A percentile compares a stretch with the other conserved stretches of the same genome.
Evolutionary conservation across 1,140 invertebrate species (phyloP).

Genomic region (Zaprionus camerounensis): DNA sequence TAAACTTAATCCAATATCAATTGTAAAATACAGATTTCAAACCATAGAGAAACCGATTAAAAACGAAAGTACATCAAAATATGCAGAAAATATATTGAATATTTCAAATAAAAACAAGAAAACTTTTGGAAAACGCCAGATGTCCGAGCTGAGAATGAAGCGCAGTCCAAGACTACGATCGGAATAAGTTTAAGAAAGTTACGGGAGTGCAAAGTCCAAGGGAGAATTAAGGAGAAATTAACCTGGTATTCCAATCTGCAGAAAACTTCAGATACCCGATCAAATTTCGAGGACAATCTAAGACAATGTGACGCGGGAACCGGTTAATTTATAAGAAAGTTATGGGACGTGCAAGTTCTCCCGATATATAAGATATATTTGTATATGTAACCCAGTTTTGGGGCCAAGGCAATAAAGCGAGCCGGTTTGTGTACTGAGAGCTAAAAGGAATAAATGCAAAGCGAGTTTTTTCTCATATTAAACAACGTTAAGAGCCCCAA

Average conservation of each 20-base stretch:
- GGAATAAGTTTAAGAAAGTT: too few species aligned
- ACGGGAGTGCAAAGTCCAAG: neutral
- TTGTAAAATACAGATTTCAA: conserved; percentile 67
- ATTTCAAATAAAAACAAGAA: conserved; percentile 14
- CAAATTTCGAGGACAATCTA: neutral
- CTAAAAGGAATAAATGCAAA: conserved; percentile 18
- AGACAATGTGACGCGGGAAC: neutral
- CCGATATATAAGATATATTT: neutral
- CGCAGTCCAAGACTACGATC: neutral
- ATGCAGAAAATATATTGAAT: conserved; percentile 30
- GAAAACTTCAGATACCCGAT: neutral
- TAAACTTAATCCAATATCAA: conserved; percentile 48
- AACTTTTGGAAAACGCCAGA: conserved; percentile 8
- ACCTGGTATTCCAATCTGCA: neutral
- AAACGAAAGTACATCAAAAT: conserved; percentile 39
- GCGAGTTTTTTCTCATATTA: neutral
- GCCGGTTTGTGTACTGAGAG: conserved; percentile 69
- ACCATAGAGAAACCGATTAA: conserved; percentile 32
- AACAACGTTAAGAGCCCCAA: neutral
- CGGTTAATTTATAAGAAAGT: conserved; percentile 2
- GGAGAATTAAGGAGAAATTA: neutral
- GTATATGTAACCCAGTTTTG: conserved; percentile 25
- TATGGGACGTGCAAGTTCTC: neutral
- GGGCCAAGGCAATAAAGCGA: conserved; percentile 73
- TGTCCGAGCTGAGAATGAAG: neutral